Conservation (phyloP, 2,797 vertebrate species). For the Phalanger gymnotis region DNA sequence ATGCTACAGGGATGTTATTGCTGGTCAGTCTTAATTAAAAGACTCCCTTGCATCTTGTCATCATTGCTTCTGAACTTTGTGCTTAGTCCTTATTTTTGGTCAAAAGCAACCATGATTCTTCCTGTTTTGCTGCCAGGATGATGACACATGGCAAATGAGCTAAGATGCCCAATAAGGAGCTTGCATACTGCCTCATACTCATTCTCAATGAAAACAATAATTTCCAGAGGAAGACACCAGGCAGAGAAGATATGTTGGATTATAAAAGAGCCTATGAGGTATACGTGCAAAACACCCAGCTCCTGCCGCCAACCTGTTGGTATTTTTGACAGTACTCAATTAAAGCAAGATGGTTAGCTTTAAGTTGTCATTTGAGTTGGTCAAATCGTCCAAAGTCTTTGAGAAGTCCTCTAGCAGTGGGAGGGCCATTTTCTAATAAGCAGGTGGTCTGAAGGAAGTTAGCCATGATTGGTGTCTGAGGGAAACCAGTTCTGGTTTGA, state of each 20-base stretch:
- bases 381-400: slow-evolving; percentile 74
- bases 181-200: neutral
- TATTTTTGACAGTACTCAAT: slow-evolving; percentile 85
- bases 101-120: slow-evolving; percentile 64
- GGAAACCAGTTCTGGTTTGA: neutral
- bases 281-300: slow-evolving; percentile 58
- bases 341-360: slow-evolving; percentile 76
- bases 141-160: slow-evolving; percentile 54
- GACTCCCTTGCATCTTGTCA: slow-evolving; percentile 82
- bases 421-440: slow-evolving; percentile 74
- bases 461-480: slow-evolving; percentile 41
- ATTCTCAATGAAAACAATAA: slow-evolving; percentile 60
- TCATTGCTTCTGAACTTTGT: slow-evolving; percentile 83
- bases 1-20: slow-evolving; percentile 78
- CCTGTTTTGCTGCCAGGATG: slow-evolving; percentile 67
- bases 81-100: slow-evolving; percentile 77
- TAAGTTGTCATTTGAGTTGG: slow-evolving; percentile 83
- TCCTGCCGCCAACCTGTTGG: slow-evolving; percentile 54
- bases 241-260: slow-evolving; percentile 62
- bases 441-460: slow-evolving; percentile 77
- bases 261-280: slow-evolving; percentile 62
- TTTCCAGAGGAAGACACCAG: slow-evolving; percentile 67
- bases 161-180: slow-evolving; percentile 52
- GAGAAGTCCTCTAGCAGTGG: slow-evolving; percentile 65
- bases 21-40: slow-evolving; percentile 87